Evolutionary conservation across 2,797 vertebrate species (phyloP), one percentile per base, ranked within the genome.

Genomic region (Scolopax bukidnonensis): DNA sequence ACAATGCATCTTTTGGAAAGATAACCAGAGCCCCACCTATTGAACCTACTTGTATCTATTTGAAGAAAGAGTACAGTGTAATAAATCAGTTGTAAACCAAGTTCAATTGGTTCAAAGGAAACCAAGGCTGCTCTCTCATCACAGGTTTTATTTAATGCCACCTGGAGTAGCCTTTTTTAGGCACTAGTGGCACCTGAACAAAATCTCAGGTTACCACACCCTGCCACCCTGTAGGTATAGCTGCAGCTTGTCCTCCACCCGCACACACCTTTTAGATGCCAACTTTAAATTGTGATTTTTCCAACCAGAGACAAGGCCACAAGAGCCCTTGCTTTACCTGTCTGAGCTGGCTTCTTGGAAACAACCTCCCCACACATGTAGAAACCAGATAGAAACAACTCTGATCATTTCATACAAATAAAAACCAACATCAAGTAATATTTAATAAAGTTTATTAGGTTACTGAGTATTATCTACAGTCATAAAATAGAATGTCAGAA

Each of bases 361-460:
- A 30, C 5, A 36, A 41, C 5, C n/a, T 48, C 57, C 27, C 40
- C 56, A 33, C 51, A 64, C 50, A 3, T 2, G 18, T 0, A 57
- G 33, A 30, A 57, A 57, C 36, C 4, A 7, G 8, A 17, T 0
- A 20, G 1, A 16, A n/a, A 36, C 41, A 28, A 63, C 23, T 38
- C 57, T 4, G 11, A 65, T 14, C 7, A 1, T 3, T 16, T n/a
- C 21, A 51, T 10, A 32, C 33, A 48, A 87, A 56, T 20, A 57
- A 75, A 89, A 63, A 21, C 8, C 67, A 76, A 2, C 80, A 68
- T 69, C 74, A 4, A 38, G 56, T 24, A 60, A 93, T 97, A 96
- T 91, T 98, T 98, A 99, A 99, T 99, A 98, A 99, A 98, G 97
- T 99, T 98, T 98, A 98, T 99, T 99, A 98, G 98, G 98, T 98